These are phyloP conservation scores for Latrodectus hesperus DNA, from an alignment of 2,888 invertebrate genomes.

Conservation along the genomic window DNA sequence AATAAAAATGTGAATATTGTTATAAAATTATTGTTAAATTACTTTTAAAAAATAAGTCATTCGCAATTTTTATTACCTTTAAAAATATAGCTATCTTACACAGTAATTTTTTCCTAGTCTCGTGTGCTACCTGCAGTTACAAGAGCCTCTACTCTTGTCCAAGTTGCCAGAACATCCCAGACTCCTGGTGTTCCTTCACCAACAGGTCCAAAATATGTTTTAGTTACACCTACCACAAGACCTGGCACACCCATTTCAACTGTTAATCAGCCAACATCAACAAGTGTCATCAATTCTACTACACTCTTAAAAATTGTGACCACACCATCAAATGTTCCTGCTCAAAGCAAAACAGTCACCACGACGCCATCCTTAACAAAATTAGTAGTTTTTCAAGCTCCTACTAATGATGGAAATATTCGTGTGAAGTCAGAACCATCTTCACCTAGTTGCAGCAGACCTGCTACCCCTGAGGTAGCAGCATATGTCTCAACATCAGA, in stretches of 20 bases:
- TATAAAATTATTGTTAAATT: no score
- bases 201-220: constrained; percentile 77
- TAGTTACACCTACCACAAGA: constrained; percentile 76
- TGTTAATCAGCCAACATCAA: constrained; percentile 37
- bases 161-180: constrained; percentile 46
- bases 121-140: constrained; percentile 44
- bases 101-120: constrained; percentile 12
- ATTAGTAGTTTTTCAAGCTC: constrained; percentile 57
- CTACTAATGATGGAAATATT: constrained; percentile 7
- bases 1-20: no score
- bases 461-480: constrained; percentile 60
- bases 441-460: constrained; percentile 54
- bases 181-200: constrained; percentile 54
- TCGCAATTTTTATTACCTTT: no score
- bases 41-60: no score
- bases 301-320: constrained; percentile 65
- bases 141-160: constrained; percentile 45
- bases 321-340: constrained; percentile 21
- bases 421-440: constrained; percentile 31
- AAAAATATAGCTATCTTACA: no score
- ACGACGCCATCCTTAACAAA: constrained; percentile 43
- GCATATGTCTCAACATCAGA: constrained; percentile 56
- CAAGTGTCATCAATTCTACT: constrained; percentile 26
- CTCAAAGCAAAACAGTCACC: constrained; percentile 21
- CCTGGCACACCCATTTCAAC: constrained; percentile 74